Base-by-base conservation (phyloP, 2,113 vertebrate species). In the Laticauda colubrina region DNA sequence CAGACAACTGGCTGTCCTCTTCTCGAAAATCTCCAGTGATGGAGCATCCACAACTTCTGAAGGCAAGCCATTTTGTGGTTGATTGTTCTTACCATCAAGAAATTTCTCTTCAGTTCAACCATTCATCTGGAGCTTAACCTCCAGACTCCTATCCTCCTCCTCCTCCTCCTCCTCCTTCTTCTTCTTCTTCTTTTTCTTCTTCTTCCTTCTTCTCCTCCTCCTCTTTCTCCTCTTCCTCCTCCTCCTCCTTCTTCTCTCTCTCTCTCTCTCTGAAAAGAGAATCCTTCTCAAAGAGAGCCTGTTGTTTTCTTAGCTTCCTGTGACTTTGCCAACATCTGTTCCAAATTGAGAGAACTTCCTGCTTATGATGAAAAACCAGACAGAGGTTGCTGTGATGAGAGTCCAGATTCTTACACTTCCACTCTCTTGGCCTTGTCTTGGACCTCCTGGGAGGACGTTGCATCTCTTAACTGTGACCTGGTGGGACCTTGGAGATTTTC, bases 221-320 rank as follows among this genome's bases (percentile, higher is more conserved):
- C 45, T 39, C 34, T 2, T 39, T 2, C 34, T 39, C 43, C 48
- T 48, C 4, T 6, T 5, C 7, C 24, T 26, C 34, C 34, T 39
- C 1, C 34, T 9, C 4, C 24, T 61, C 9, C 9, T 45, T 45
- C 43, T 45, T 45, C 57, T 64, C 61, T 64, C 61, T n/a, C 4
- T 64, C 11, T 64, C 26, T 69, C 61, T 69, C 29, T 69, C 12
- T 64, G 9, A 12, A 29, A 64, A 61, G 57, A n/a, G 11, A 64
- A 91, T 93, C 87, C 0, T 34, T 20, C 89, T 15, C 75, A 24
- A 87, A 21, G 0, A 89, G 94, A 97, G 97, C 97, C 98, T 96
- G 54, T 96, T 2, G 56, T 94, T 96, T 98, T 98, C 98, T 98
- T 98, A 98, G 97, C 97, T 96, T 95, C 97, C 96, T 56, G 92